Percentiles rank a stretch among this genome's conserved stretches.
These are phyloP conservation scores for Oryzias javanicus DNA, from an alignment of 2,113 vertebrate genomes.

Conservation along the genomic window DNA sequence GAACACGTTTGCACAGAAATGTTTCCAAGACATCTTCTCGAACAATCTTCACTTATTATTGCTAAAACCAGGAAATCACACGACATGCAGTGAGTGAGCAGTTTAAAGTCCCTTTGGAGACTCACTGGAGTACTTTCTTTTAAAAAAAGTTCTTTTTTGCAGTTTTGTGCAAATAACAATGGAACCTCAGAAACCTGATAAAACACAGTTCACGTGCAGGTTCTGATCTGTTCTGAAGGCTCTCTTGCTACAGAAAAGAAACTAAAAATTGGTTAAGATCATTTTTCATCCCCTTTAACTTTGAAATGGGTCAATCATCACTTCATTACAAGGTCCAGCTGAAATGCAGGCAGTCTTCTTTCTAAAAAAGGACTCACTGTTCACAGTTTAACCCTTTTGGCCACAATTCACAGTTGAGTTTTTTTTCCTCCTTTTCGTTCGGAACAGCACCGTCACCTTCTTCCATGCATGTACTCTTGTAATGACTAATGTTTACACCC, in stretches of 20 bases:
- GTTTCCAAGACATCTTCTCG: slow-evolving; percentile 8
- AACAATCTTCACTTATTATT: slow-evolving; percentile 13
- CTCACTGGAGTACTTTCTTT: slow-evolving; percentile 8
- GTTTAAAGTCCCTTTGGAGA: slow-evolving; percentile 37
- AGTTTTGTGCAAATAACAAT: slow-evolving; percentile 47
- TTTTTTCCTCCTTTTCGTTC: background rate
- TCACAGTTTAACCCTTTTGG: background rate
- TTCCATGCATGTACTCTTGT: slow-evolving; percentile 31
- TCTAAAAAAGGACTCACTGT: slow-evolving; percentile 26
- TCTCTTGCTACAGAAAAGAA: slow-evolving; percentile 5
- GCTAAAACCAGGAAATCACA: slow-evolving; percentile 29
- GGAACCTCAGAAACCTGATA: slow-evolving; percentile 13
- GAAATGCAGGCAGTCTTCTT: slow-evolving; percentile 18
- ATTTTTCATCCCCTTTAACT: background rate
- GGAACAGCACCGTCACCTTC: slow-evolving; percentile 35
- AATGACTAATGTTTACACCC: slow-evolving; percentile 45
- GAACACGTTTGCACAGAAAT: slow-evolving; percentile 53
- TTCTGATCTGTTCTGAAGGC: slow-evolving; percentile 16
- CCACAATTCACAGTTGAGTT: slow-evolving; percentile 35
- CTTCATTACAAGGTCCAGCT: slow-evolving; percentile 46
- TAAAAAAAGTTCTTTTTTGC: background rate
- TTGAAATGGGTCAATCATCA: slow-evolving; percentile 28
- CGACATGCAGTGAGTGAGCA: slow-evolving; percentile 1
- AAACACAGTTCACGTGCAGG: slow-evolving; percentile 21
- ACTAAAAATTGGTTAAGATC: background rate